phyloP scores from a whole-genome alignment of 2,797 vertebrate species.

The Alectoris magna region DNA sequence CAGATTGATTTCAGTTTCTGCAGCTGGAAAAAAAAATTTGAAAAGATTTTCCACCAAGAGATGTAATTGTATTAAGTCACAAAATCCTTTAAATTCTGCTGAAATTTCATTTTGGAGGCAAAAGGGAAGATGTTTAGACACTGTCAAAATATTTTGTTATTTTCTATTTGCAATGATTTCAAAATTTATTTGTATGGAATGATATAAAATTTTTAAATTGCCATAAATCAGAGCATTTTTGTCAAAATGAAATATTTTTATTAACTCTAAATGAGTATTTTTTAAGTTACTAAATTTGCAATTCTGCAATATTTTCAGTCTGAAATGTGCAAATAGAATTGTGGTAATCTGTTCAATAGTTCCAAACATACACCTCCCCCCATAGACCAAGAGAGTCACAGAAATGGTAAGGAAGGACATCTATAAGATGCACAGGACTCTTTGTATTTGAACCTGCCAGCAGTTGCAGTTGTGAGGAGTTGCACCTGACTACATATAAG shows the following conservation, averaged over 20 bases:
- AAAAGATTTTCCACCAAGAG: background rate
- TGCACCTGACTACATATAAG: background rate
- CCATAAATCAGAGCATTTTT: background rate
- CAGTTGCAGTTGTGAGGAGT: background rate
- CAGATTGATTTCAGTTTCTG: background rate
- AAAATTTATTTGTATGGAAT: background rate
- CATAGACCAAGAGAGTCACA: background rate
- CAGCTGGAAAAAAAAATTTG: background rate
- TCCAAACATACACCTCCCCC: background rate
- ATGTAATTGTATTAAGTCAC: background rate
- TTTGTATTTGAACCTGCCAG: background rate
- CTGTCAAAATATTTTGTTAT: slow-evolving; percentile 37
- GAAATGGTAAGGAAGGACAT: background rate
- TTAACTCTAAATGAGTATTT: background rate
- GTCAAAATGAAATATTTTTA: slow-evolving; percentile 3
- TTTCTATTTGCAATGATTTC: background rate
- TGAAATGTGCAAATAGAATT: background rate
- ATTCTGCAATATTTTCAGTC: background rate
- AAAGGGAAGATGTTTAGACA: background rate
- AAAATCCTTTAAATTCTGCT: background rate
- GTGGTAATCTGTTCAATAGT: background rate
- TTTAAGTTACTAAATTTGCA: background rate
- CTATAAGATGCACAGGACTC: background rate
- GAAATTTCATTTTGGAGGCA: background rate
- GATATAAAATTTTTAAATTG: background rate